A percentile compares a stretch with the other conserved stretches of the same genome.
These are phyloP conservation scores for Cryptomyrus ogoouensis DNA, from an alignment of 2,113 vertebrate species.

Conservation along the genomic window DNA sequence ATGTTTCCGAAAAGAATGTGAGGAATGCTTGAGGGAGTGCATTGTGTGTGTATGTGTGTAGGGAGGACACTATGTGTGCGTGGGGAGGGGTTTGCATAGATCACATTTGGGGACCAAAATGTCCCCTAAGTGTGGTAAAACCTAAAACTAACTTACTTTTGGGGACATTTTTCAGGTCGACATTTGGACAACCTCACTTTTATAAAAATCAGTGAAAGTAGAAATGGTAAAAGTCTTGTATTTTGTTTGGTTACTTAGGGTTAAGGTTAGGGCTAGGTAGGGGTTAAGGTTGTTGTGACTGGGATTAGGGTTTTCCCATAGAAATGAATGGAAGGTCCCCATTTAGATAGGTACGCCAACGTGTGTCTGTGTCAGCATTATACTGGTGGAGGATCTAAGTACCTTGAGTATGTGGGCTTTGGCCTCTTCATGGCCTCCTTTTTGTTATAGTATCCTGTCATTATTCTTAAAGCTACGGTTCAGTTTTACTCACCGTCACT, in stretches of 20 bases:
- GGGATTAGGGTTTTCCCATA: background rate
- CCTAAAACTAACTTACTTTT: too few relatives aligned
- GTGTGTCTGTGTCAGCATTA: background rate
- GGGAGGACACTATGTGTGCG: background rate
- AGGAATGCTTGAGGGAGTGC: constrained; percentile 35
- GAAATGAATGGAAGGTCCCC: background rate
- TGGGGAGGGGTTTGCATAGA: background rate
- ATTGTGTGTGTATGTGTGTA: background rate
- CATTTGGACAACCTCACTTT: too few relatives aligned
- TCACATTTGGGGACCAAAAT: background rate
- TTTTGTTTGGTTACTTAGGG: too few relatives aligned
- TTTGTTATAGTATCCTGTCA: background rate
- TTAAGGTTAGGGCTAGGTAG: too few relatives aligned
- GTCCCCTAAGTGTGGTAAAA: background rate
- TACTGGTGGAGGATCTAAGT: background rate
- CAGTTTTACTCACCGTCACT: background rate
- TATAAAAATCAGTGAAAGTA: too few relatives aligned
- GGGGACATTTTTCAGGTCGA: too few relatives aligned
- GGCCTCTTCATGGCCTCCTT: background rate
- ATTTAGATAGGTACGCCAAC: background rate
- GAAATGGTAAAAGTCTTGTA: too few relatives aligned
- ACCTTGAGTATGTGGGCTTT: constrained; percentile 1
- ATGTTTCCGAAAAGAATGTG: constrained; percentile 45
- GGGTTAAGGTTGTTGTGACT: too few relatives aligned
- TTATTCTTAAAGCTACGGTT: background rate